A percentile compares a stretch with the other conserved stretches of the same genome.
phyloP scores from a whole-genome alignment of 2,888 invertebrate species.

The Drosophila anomelani region DNA sequence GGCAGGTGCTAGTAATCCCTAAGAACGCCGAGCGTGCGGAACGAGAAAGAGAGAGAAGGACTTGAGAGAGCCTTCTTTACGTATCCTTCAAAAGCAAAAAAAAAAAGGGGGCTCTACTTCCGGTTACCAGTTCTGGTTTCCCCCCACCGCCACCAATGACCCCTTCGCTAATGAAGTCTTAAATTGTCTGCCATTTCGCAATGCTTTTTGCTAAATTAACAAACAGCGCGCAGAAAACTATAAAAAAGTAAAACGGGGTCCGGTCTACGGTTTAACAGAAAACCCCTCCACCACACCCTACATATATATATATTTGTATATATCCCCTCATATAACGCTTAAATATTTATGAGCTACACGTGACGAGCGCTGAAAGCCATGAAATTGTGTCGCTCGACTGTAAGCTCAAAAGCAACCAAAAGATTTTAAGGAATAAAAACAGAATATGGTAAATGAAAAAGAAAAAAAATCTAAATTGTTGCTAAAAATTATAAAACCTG shows the following conservation, averaged over 20 bases:
- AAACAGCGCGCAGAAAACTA: slow-evolving; percentile 62
- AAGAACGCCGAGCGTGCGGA: not conserved
- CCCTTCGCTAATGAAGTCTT: slow-evolving; percentile 64
- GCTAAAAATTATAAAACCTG: not conserved
- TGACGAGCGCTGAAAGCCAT: slow-evolving; percentile 32
- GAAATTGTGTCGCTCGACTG: slow-evolving; percentile 21
- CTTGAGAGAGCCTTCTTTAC: not conserved
- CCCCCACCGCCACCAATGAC: slow-evolving; percentile 1
- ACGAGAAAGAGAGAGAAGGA: not conserved
- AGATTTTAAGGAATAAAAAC: not conserved
- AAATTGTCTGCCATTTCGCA: slow-evolving; percentile 74
- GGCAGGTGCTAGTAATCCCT: slow-evolving; percentile 43
- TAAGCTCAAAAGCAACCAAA: not conserved
- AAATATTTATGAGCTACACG: slow-evolving; percentile 55
- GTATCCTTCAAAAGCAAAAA: slow-evolving; percentile 21
- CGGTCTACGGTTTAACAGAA: slow-evolving; percentile 13
- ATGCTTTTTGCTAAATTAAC: slow-evolving; percentile 79
- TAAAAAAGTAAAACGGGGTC: slow-evolving; percentile 47
- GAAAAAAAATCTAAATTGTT: not conserved
- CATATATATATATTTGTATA: not conserved
- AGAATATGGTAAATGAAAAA: not conserved
- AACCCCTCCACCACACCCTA: slow-evolving; percentile 1
- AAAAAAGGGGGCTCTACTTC: slow-evolving; percentile 14
- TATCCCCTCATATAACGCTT: slow-evolving; percentile 28
- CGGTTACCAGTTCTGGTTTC: slow-evolving; percentile 1